A percentile compares a stretch with the other conserved stretches of the same genome.
phyloP scores from a whole-genome alignment of 2,797 vertebrate species.

The Dipus sagitta region DNA sequence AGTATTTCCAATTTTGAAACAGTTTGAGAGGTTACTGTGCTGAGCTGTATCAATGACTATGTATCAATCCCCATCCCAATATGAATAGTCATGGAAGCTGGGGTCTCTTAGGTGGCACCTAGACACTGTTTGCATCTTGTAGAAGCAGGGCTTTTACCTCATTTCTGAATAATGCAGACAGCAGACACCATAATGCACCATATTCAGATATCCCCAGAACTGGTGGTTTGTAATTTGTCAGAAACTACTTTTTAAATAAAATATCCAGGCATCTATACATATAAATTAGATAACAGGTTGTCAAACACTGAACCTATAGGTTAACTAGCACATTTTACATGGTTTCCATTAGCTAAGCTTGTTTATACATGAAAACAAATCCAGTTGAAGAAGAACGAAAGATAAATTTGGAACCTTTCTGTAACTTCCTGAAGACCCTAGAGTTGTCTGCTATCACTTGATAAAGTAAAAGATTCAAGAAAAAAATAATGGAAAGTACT shows the following conservation, averaged over 20 bases:
- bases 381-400: too few species aligned
- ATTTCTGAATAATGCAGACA: background rate
- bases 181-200: too few species aligned
- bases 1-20: conserved; percentile 20
- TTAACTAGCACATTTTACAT: too few species aligned
- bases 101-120: background rate
- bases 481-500: too few species aligned
- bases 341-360: too few species aligned
- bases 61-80: background rate
- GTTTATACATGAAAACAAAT: too few species aligned
- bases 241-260: conserved; percentile 47
- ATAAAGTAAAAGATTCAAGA: too few species aligned
- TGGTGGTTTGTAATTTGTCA: background rate
- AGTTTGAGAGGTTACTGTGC: background rate
- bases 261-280: conserved; percentile 5
- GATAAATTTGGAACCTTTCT: too few species aligned
- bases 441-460: too few species aligned
- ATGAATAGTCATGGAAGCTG: background rate
- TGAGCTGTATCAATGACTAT: background rate
- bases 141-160: background rate
- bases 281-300: conserved; percentile 8
- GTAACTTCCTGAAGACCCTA: too few species aligned
- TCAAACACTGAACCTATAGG: background rate
- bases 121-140: background rate
- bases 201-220: background rate